A percentile compares a stretch with the other conserved stretches of the same genome.
These are phyloP conservation scores for Caenorhabditis sulstoni DNA, from an alignment of 2,888 invertebrate species.

Conservation along the genomic window DNA sequence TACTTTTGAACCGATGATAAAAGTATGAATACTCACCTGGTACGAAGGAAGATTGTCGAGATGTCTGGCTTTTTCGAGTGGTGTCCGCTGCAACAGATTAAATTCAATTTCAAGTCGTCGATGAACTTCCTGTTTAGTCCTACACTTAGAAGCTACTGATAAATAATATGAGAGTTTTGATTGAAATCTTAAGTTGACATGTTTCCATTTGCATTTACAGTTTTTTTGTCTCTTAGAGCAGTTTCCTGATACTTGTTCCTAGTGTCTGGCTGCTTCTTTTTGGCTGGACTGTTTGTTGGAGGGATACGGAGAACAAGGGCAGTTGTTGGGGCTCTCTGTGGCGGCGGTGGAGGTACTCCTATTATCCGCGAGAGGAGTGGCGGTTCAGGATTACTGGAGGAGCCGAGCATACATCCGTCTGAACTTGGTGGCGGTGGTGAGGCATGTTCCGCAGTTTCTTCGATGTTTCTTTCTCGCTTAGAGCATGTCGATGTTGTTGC, in stretches of 20 bases:
- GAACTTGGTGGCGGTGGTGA: constrained; percentile 24
- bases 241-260: constrained; percentile 68
- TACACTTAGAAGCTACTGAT: too few species aligned
- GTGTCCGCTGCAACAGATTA: constrained; percentile 78
- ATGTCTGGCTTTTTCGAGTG: constrained; percentile 80
- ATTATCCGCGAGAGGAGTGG: constrained; percentile 72
- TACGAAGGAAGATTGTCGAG: constrained; percentile 80
- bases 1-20: too few species aligned
- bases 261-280: constrained; percentile 63
- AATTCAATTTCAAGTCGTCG: not conserved
- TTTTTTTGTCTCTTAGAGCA: constrained; percentile 63
- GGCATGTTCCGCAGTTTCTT: not conserved
- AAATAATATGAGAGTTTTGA: constrained; percentile 1
- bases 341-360: constrained; percentile 71
- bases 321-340: constrained; percentile 67
- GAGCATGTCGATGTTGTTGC: constrained; percentile 41
- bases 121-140: not conserved
- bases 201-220: constrained; percentile 32
- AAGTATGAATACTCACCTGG: constrained; percentile 70
- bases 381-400: constrained; percentile 67
- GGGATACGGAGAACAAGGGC: constrained; percentile 63
- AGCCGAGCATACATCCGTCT: constrained; percentile 70
- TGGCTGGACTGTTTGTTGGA: constrained; percentile 45
- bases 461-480: constrained; percentile 8
- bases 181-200: not conserved